phyloP scores from a whole-genome alignment of 2,797 vertebrate genomes.

The Syndactyla subalaris region DNA sequence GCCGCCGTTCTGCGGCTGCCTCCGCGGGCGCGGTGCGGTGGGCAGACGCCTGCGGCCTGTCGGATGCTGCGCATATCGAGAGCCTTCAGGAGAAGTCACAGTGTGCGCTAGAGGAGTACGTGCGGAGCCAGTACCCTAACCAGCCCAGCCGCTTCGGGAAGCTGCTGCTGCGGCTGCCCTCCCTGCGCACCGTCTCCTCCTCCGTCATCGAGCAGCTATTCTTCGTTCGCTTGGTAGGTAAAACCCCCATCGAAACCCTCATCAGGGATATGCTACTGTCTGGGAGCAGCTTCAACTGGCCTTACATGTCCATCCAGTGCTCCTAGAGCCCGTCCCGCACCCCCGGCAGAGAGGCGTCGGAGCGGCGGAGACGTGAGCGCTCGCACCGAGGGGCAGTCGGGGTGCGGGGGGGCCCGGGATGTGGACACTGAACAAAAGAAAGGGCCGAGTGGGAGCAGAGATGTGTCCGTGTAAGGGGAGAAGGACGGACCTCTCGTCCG shows the following conservation, averaged over 20 bases:
- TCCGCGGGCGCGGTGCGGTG: conserved; percentile 24
- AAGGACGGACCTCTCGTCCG: conserved; percentile 65
- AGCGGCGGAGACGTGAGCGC: conserved; percentile 34
- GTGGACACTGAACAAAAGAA: conserved; percentile 56
- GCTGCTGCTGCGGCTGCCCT: conserved; percentile 94
- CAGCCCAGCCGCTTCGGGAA: conserved; percentile 98
- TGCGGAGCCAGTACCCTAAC: conserved; percentile 98
- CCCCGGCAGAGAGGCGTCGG: conserved; percentile 56
- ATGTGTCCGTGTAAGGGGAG: conserved; percentile 57
- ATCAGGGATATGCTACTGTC: conserved; percentile 99
- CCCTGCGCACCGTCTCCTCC: conserved; percentile 95
- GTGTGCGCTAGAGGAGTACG: conserved; percentile 97
- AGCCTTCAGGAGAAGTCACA: conserved; percentile 98
- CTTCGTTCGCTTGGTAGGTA: conserved; percentile 99
- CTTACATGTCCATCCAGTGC: conserved; percentile 99
- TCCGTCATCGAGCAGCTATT: conserved; percentile 99
- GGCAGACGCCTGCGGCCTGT: conserved; percentile 96
- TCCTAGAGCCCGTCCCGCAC: conserved; percentile 82
- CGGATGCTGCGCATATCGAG: conserved; percentile 97
- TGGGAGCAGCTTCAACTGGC: conserved; percentile 99
- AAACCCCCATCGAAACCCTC: conserved; percentile 99
- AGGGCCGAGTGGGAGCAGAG: conserved; percentile 68
- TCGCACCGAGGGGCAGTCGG: conserved; percentile 5
- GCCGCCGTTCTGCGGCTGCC: background rate
- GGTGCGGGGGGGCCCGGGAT: conserved; percentile 3